Conservation (phyloP, 2,113 vertebrate genomes). For the Menura novaehollandiae region DNA sequence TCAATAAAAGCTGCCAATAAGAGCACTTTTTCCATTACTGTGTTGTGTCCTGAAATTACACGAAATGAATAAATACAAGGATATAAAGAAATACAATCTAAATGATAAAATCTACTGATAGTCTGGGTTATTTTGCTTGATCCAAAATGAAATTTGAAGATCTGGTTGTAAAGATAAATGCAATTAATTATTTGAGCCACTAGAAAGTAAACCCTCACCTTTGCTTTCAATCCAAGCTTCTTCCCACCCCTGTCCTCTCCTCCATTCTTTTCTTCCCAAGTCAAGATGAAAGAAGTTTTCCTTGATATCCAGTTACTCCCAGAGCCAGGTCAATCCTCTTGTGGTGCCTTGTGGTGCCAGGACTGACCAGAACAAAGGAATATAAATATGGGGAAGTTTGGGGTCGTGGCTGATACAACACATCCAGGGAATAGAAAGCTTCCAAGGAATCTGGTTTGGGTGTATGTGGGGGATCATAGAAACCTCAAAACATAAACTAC, state of each 20-base stretch:
- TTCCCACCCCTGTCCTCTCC: background rate
- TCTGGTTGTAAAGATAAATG: background rate
- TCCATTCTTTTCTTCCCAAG: background rate
- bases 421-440: background rate
- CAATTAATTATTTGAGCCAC: background rate
- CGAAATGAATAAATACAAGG: background rate
- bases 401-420: rapidly evolving
- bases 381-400: background rate
- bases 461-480: rapidly evolving
- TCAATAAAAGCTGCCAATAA: background rate
- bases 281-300: background rate
- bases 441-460: background rate
- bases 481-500: background rate
- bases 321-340: background rate
- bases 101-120: background rate
- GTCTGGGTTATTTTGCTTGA: background rate
- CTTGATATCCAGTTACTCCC: background rate
- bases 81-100: background rate
- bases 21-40: background rate
- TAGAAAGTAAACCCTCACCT: background rate
- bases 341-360: rapidly evolving
- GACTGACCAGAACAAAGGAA: background rate
- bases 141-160: background rate
- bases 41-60: background rate
- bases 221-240: background rate